Conservation (phyloP, 2,113 vertebrate species). For the Chloropsis cyanopogon region DNA sequence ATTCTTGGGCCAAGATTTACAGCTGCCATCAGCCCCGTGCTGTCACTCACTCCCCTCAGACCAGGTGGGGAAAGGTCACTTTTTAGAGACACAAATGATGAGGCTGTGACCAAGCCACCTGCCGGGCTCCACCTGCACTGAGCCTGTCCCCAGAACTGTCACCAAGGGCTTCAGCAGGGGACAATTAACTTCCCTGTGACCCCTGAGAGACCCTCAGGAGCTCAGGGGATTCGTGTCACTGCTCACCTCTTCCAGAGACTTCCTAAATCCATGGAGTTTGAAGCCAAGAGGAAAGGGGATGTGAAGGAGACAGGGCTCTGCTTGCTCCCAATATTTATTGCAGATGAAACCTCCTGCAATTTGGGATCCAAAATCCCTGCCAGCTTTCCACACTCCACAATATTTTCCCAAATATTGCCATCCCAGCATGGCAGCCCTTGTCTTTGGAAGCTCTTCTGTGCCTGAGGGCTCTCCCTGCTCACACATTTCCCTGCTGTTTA, state of each 20-base stretch:
- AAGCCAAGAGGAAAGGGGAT: not conserved
- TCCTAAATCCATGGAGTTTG: not conserved
- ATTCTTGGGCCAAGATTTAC: conserved; percentile 26
- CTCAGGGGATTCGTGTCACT: fast-evolving
- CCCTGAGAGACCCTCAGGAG: not conserved
- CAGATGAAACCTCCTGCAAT: not conserved
- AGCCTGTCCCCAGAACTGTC: not conserved
- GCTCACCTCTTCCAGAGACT: not conserved
- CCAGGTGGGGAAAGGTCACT: conserved; percentile 37
- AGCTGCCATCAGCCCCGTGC: conserved; percentile 34
- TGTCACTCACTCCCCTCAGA: not conserved
- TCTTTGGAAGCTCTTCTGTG: not conserved
- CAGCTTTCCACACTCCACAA: not conserved
- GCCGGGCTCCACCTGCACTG: not conserved
- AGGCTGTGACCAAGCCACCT: not conserved
- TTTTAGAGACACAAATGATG: not conserved
- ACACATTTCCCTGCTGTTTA: not conserved
- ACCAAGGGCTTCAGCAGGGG: not conserved
- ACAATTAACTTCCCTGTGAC: not conserved
- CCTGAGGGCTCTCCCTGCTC: not conserved
- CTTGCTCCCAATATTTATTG: not conserved
- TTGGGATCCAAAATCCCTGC: not conserved
- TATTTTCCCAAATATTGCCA: not conserved
- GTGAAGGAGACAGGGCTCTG: not conserved
- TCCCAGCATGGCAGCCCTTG: not conserved